A percentile compares a stretch with the other conserved stretches of the same genome.
Conservation (phyloP, 2,113 vertebrate genomes). For the Corvus hawaiiensis region DNA sequence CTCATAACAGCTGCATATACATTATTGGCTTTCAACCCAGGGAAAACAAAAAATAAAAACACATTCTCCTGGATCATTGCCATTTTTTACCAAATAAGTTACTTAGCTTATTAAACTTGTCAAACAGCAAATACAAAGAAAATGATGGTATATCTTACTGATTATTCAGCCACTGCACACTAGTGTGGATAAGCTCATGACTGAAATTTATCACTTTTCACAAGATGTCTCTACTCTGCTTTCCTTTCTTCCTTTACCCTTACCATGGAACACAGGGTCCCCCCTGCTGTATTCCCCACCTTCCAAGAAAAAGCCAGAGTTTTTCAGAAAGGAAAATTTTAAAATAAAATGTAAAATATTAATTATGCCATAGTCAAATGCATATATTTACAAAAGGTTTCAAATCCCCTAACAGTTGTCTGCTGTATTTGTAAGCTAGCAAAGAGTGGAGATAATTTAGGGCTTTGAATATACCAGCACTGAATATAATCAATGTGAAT, state of each 20-base stretch:
- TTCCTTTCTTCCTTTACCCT: background rate
- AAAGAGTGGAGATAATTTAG: conserved; percentile 54
- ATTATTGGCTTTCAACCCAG: background rate
- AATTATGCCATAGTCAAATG: background rate
- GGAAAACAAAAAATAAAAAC: background rate
- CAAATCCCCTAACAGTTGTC: conserved; percentile 7
- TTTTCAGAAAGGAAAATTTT: background rate
- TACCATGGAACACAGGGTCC: background rate
- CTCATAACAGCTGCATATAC: background rate
- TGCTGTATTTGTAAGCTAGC: conserved; percentile 48
- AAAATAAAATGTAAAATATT: background rate
- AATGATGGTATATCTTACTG: background rate
- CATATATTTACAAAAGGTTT: conserved; percentile 25
- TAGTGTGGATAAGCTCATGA: background rate
- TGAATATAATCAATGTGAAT: conserved; percentile 62
- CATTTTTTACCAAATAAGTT: background rate
- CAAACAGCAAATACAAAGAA: conserved; percentile 6
- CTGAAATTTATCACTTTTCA: background rate
- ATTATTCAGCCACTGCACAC: background rate
- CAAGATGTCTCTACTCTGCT: background rate
- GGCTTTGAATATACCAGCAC: background rate
- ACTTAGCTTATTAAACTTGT: conserved; percentile 16
- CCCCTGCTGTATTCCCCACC: accelerated
- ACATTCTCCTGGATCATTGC: background rate
- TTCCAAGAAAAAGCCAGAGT: background rate